These are phyloP conservation scores for Ifrita kowaldi DNA, from an alignment of 2,113 vertebrate genomes.

Conservation along the genomic window DNA sequence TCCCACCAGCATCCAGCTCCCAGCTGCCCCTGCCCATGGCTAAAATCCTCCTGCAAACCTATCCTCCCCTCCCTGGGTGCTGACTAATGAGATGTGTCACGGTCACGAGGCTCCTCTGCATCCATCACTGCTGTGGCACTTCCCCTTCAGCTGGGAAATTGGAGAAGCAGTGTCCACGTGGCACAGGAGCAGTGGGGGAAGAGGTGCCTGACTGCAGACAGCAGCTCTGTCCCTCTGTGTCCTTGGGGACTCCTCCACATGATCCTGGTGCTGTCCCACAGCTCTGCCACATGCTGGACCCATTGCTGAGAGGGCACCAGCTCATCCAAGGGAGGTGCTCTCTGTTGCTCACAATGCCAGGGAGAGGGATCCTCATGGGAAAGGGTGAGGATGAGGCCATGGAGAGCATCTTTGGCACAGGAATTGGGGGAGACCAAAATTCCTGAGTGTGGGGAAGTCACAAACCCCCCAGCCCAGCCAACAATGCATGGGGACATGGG, in stretches of 20 bases:
- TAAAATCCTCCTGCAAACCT: neutral
- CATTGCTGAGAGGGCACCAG: neutral
- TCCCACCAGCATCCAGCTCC: fast-evolving
- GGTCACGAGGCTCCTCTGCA: neutral
- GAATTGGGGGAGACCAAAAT: neutral
- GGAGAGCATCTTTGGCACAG: neutral
- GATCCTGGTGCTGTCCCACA: neutral
- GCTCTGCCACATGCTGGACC: neutral
- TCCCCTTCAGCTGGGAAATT: fast-evolving
- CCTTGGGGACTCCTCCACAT: neutral
- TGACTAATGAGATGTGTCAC: neutral
- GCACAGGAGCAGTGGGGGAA: neutral
- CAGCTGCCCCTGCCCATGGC: neutral
- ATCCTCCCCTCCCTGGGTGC: neutral
- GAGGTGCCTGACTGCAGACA: neutral
- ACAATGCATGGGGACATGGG: fast-evolving
- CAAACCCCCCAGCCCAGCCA: neutral
- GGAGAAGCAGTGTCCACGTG: fast-evolving
- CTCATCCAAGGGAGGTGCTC: neutral
- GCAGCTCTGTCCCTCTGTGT: neutral
- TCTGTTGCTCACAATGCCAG: neutral
- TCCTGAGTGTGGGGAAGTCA: neutral
- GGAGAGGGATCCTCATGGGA: neutral
- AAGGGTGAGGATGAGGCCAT: neutral
- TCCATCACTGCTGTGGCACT: neutral